phyloP scores from a whole-genome alignment of 2,797 vertebrate genomes.

The Momotus momota region DNA sequence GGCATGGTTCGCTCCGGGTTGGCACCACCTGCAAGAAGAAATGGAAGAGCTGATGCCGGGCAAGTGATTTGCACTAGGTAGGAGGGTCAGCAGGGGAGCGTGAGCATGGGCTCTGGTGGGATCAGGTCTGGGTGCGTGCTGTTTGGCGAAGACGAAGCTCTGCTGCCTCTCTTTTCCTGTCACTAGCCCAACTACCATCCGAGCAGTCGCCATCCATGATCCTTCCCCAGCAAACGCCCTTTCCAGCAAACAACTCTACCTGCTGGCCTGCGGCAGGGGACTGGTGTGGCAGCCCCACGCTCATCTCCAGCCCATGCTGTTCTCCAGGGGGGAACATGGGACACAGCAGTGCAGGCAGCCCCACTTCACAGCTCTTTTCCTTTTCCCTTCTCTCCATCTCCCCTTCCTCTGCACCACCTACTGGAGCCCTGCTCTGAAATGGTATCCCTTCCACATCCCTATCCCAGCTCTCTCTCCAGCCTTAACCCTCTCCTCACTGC shows the following conservation, averaged over 20 bases:
- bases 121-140: neutral
- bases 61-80: neutral
- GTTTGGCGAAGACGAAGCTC: neutral
- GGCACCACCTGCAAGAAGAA: neutral
- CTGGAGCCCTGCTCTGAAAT: neutral
- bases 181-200: neutral
- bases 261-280: neutral
- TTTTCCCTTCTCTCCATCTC: neutral
- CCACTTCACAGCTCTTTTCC: neutral
- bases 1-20: neutral
- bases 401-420: neutral
- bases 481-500: neutral
- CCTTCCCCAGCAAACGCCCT: neutral
- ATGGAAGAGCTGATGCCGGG: neutral
- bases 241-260: neutral
- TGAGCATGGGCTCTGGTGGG: neutral
- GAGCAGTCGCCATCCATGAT: neutral
- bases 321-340: neutral
- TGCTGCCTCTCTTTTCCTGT: neutral
- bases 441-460: neutral
- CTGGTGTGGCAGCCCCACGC: neutral
- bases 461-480: neutral
- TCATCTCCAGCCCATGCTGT: neutral
- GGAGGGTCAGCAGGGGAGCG: neutral
- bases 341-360: neutral